These are phyloP conservation scores for Monopis laevigella DNA, from an alignment of 2,888 invertebrate genomes.

Conservation along the genomic window DNA sequence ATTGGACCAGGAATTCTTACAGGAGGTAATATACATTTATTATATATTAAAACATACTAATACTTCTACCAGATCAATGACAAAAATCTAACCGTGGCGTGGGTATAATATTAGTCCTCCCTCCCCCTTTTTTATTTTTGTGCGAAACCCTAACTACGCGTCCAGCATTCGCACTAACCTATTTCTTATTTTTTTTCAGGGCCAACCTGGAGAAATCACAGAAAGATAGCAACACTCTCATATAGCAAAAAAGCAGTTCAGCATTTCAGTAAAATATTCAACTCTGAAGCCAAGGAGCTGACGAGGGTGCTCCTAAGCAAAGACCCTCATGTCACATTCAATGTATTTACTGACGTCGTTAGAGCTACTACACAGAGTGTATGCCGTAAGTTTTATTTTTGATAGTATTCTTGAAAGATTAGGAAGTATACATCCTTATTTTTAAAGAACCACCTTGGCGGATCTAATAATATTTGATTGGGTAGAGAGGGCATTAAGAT, in stretches of 20 bases:
- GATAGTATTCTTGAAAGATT: too few relatives aligned
- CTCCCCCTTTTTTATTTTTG: too few relatives aligned
- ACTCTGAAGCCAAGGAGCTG: constrained; percentile 31
- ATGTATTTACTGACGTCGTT: constrained; percentile 38
- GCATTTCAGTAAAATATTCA: constrained; percentile 31
- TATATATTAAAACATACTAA: not conserved
- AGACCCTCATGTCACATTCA: constrained; percentile 25
- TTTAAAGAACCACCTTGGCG: too few relatives aligned
- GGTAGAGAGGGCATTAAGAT: too few relatives aligned
- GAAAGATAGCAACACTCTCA: constrained; percentile 43
- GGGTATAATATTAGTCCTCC: too few relatives aligned
- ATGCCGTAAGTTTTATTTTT: constrained; percentile 35
- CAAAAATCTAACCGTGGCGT: not conserved
- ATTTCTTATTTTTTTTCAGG: constrained; percentile 27
- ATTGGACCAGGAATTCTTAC: constrained; percentile 41
- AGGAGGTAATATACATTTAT: constrained; percentile 32
- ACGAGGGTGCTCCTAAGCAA: constrained; percentile 25
- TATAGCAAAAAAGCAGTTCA: constrained; percentile 44
- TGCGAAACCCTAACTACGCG: too few relatives aligned
- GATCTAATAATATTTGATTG: too few relatives aligned
- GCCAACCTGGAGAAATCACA: constrained; percentile 36
- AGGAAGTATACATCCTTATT: too few relatives aligned
- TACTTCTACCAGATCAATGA: not conserved
- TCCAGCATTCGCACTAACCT: too few relatives aligned
- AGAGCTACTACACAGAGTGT: constrained; percentile 40